Evolutionary conservation across 2,113 vertebrate genomes (phyloP).

Genomic region (Ageneiosus marmoratus): DNA sequence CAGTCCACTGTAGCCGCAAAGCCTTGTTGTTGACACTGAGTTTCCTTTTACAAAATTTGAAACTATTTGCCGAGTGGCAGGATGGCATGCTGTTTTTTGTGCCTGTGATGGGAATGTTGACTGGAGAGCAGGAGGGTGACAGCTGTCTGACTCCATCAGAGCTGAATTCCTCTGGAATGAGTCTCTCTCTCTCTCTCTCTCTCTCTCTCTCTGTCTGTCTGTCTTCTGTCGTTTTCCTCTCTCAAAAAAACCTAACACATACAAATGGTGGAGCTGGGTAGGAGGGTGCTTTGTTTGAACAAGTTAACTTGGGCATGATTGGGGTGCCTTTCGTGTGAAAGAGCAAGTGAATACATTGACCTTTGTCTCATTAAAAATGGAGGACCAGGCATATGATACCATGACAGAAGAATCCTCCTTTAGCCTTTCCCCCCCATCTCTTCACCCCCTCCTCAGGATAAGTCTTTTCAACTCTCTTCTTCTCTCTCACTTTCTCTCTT

Average conservation of each 20-base stretch:
- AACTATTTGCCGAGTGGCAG: conserved; percentile 46
- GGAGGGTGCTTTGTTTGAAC: conserved; percentile 70
- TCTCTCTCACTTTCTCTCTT: conserved; percentile 35
- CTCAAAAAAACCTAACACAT: conserved; percentile 43
- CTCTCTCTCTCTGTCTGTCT: conserved; percentile 31
- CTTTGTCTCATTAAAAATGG: conserved; percentile 92
- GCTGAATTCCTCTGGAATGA: conserved; percentile 73
- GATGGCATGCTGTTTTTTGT: conserved; percentile 38
- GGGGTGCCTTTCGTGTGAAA: conserved; percentile 86
- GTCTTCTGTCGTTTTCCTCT: neutral
- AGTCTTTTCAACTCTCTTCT: conserved; percentile 33
- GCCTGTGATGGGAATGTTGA: conserved; percentile 59
- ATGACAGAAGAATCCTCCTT: conserved; percentile 66
- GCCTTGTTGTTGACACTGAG: conserved; percentile 32
- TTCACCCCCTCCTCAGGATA: conserved; percentile 55
- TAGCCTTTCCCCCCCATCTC: conserved; percentile 13
- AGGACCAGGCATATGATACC: conserved; percentile 81
- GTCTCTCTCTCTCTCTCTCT: conserved; percentile 53
- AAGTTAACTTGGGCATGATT: conserved; percentile 89
- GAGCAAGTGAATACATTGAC: conserved; percentile 90
- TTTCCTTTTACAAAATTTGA: conserved; percentile 33
- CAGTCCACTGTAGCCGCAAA: neutral
- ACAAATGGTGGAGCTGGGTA: conserved; percentile 46
- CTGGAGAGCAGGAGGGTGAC: conserved; percentile 66
- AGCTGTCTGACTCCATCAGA: conserved; percentile 75